Conservation (phyloP, 2,888 invertebrate species). For the Drosophila monieri region DNA sequence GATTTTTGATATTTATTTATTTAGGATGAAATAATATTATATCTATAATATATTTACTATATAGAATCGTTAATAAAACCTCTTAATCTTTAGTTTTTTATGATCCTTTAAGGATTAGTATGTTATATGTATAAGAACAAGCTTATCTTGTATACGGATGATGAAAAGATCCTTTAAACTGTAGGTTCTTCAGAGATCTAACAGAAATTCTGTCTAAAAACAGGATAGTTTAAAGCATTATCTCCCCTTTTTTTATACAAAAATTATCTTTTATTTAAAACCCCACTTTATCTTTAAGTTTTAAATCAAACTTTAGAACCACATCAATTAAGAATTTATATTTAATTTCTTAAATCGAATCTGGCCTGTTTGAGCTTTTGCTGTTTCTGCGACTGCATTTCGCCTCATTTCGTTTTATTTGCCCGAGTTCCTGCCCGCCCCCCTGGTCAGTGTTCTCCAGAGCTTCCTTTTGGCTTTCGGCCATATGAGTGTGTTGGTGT, state of each 20-base stretch:
- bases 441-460: conserved; percentile 9
- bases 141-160: no score
- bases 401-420: conserved; percentile 63
- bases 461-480: conserved; percentile 28
- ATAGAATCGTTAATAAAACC: no score
- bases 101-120: no score
- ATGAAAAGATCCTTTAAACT: no score
- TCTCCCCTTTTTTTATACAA: neutral
- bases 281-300: no score
- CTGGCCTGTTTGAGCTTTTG: conserved; percentile 30
- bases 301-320: no score
- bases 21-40: neutral
- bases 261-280: no score
- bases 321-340: neutral
- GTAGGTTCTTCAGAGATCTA: no score
- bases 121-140: no score
- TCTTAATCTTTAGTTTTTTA: no score
- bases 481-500: conserved; percentile 12
- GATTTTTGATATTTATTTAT: neutral
- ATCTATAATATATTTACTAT: neutral
- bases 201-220: no score
- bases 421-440: conserved; percentile 20
- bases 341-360: neutral
- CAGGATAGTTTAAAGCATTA: neutral
- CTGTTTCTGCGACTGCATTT: conserved; percentile 52